Base-by-base conservation (phyloP, 2,888 invertebrate genomes). In the Mythimna lalbum region DNA sequence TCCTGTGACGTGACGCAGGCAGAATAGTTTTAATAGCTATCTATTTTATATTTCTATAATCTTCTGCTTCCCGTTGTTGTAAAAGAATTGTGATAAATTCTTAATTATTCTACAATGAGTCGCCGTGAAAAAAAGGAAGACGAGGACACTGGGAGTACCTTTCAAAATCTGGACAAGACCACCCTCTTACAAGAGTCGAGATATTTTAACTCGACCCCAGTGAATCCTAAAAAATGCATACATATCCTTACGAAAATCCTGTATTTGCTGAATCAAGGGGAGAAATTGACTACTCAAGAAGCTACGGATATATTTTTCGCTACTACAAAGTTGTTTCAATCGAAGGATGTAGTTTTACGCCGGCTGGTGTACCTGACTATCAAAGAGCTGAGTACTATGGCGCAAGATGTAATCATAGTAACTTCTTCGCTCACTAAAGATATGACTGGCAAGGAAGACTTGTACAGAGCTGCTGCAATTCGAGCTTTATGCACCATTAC, bases 261-360 rank as follows among this genome's bases (percentile, higher is more conserved):
- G 27, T 99, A 99, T 92, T 95, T 99, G 78, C 96, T 99, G 65
- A 99, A 99, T 91, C 99, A 99, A 97, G 99, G 99, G 5, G 99
- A 99, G 63, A 89, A 97, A 83, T 96, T 99, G 79, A 98, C 98
- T 39, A 97, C 98, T 0, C 98, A 98, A 60, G 99, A 99, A 94
- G 99, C 99, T 0, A 99, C 99, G 0, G 99, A 99, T 89, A 98
- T 98, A 36, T 99, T 99, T 93, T 99, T 99, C 95, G 99, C 99
- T 3, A 99, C 99, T 97, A 99, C 99, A 0, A 99, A 99, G 93
- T 95, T 99, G 27, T 99, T 99, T 93, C 99, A 99, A 93, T 99
- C 98, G 0, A 98, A 98, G 87, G 99, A 99, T 96, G 98, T 98
- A 0, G 98, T 98, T 39, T 95, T 99, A 49, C 97, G 99, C 55